Evolutionary conservation across 1,140 invertebrate species (phyloP).

Genomic region (Leptopilina clavipes): DNA sequence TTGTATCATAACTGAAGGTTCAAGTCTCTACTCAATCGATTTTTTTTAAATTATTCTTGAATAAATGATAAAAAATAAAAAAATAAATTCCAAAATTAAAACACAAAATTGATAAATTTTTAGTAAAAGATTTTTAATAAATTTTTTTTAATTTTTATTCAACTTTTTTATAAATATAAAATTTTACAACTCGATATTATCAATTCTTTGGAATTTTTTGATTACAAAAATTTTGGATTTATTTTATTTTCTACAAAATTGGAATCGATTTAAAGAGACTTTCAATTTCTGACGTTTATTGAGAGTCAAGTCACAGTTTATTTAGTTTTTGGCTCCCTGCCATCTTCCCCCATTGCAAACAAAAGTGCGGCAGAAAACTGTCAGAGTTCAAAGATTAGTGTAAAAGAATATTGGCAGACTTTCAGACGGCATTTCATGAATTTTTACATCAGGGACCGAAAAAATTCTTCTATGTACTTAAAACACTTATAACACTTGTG

Average conservation of each 20-base stretch:
- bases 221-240: not conserved
- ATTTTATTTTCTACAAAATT: not conserved
- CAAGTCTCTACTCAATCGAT: not conserved
- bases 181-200: not conserved
- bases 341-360: conserved; percentile 5
- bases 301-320: not conserved
- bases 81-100: no score
- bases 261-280: not conserved
- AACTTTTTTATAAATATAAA: not conserved
- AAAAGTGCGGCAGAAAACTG: conserved; percentile 35
- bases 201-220: not conserved
- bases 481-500: conserved; percentile 26
- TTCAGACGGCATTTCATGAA: conserved; percentile 24
- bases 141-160: no score
- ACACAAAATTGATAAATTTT: no score
- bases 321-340: conserved; percentile 29
- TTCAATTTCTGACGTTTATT: not conserved
- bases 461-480: not conserved
- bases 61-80: no score
- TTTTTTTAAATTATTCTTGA: no score
- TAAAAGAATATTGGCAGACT: conserved; percentile 37
- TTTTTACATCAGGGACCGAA: not conserved
- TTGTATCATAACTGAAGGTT: not conserved
- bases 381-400: conserved; percentile 42
- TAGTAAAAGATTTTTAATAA: no score